These are phyloP conservation scores for Cephus runcator DNA, from an alignment of 2,888 invertebrate genomes.

Conservation along the genomic window DNA sequence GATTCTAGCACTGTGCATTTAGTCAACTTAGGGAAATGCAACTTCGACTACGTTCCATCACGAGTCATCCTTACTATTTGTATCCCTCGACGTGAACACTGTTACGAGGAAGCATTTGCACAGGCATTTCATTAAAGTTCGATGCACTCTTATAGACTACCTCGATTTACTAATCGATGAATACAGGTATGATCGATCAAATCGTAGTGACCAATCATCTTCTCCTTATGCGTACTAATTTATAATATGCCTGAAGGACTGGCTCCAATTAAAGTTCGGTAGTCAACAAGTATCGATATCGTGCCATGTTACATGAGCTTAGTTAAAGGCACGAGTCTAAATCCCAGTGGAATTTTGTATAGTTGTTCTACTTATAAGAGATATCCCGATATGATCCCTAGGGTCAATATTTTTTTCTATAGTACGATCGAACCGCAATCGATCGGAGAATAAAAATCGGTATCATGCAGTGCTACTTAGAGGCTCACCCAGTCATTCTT, in stretches of 20 bases:
- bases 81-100: neutral
- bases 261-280: neutral
- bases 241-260: neutral
- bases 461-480: neutral
- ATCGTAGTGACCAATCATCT: neutral
- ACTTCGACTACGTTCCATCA: neutral
- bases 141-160: neutral
- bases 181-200: neutral
- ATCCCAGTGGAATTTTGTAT: neutral
- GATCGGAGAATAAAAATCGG: neutral
- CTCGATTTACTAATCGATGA: neutral
- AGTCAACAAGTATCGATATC: neutral
- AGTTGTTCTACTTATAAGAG: neutral
- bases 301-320: neutral
- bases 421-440: neutral
- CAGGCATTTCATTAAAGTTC: neutral
- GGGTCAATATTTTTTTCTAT: neutral
- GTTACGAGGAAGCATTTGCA: slow-evolving; percentile 1
- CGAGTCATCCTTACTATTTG: neutral
- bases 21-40: neutral
- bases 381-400: neutral
- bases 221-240: neutral
- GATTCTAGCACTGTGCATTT: neutral
- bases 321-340: neutral
- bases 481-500: neutral